These are phyloP conservation scores for Calypte anna DNA, from an alignment of 2,113 vertebrate genomes.

Conservation along the genomic window DNA sequence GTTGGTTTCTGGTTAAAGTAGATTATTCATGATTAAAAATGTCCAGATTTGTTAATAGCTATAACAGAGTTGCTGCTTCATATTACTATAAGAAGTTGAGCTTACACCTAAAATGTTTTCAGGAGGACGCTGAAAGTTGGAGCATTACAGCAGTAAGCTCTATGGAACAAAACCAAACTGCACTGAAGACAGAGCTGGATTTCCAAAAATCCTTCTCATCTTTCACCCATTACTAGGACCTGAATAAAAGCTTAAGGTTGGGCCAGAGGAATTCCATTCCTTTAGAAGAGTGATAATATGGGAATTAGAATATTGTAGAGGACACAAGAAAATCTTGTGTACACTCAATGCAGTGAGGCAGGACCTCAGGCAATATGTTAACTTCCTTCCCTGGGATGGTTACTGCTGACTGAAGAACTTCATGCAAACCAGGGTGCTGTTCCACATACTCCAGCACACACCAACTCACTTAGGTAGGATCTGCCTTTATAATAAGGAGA, in stretches of 20 bases:
- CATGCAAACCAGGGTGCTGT: not conserved
- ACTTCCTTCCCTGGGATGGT: not conserved
- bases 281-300: not conserved
- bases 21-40: slow-evolving; percentile 53
- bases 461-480: not conserved
- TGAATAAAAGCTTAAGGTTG: not conserved
- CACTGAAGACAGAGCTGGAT: not conserved
- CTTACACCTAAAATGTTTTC: not conserved
- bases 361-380: not conserved
- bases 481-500: not conserved
- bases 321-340: not conserved
- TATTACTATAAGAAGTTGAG: not conserved
- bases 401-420: not conserved
- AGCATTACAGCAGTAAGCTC: not conserved
- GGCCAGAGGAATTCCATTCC: not conserved
- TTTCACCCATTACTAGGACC: not conserved
- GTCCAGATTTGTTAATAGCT: slow-evolving; percentile 33
- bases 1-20: slow-evolving; percentile 30
- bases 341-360: not conserved
- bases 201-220: not conserved
- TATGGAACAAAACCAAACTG: not conserved
- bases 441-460: not conserved
- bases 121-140: not conserved
- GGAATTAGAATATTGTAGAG: not conserved
- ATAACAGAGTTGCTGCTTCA: slow-evolving; percentile 6